These are phyloP conservation scores for Drosophila robusta DNA, from an alignment of 2,888 invertebrate genomes.

Conservation along the genomic window DNA sequence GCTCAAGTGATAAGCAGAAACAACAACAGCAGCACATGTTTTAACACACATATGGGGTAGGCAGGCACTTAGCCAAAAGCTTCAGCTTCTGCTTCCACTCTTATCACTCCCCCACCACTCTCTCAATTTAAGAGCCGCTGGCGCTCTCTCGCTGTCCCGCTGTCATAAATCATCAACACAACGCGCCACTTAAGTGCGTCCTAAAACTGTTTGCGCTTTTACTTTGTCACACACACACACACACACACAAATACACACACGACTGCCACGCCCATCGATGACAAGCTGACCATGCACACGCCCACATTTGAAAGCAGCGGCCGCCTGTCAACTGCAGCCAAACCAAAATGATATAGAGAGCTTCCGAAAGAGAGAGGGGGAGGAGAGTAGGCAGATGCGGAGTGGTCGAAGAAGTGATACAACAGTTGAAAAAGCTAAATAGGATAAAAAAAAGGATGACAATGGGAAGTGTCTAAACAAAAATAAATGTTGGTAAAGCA, in stretches of 20 bases:
- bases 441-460: constrained; percentile 13
- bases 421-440: constrained; percentile 29
- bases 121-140: constrained; percentile 7
- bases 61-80: constrained; percentile 63
- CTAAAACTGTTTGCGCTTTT: constrained; percentile 76
- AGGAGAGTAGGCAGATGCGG: not conserved
- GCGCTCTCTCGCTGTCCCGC: constrained; percentile 18
- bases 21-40: constrained; percentile 8
- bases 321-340: constrained; percentile 55
- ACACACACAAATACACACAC: not conserved
- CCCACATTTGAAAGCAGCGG: constrained; percentile 52
- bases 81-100: constrained; percentile 32
- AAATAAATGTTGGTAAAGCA: constrained; percentile 31
- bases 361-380: not conserved
- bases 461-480: constrained; percentile 36
- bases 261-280: constrained; percentile 56
- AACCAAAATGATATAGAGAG: constrained; percentile 39
- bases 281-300: constrained; percentile 61
- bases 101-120: not conserved
- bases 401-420: constrained; percentile 18
- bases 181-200: constrained; percentile 77
- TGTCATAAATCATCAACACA: constrained; percentile 79
- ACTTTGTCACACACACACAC: constrained; percentile 55
- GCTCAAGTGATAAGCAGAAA: constrained; percentile 48
- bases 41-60: constrained; percentile 17